Evolutionary conservation across 2,888 invertebrate species (phyloP).

Genomic region (Mythimna lalbum): DNA sequence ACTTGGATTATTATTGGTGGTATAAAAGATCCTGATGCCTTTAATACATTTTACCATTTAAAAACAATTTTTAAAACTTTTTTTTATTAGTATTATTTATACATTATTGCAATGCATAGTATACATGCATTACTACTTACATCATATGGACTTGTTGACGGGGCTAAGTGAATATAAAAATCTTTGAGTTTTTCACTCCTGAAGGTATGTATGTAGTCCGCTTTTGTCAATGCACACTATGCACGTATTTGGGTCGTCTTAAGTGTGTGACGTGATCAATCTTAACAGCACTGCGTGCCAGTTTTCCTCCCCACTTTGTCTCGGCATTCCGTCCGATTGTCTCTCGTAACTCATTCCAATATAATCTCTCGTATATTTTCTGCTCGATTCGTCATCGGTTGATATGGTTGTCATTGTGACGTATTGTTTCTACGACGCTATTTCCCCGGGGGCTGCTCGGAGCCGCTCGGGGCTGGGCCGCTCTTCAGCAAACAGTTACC

Average conservation of each 20-base stretch:
- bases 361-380: slow-evolving; percentile 21
- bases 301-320: not conserved
- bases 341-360: slow-evolving; percentile 35
- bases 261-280: slow-evolving; percentile 11
- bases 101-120: too few relatives aligned
- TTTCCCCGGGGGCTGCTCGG: slow-evolving; percentile 19
- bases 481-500: slow-evolving; percentile 6
- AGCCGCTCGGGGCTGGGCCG: not conserved
- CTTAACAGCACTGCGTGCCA: not conserved
- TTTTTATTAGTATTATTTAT: not conserved
- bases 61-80: too few relatives aligned
- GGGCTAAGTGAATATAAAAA: too few relatives aligned
- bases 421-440: slow-evolving; percentile 30
- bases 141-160: too few relatives aligned
- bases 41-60: not conserved
- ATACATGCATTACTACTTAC: too few relatives aligned
- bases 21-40: not conserved
- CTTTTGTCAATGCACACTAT: not conserved
- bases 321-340: not conserved
- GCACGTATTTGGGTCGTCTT: not conserved
- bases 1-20: too few relatives aligned
- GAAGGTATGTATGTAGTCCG: not conserved
- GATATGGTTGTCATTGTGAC: slow-evolving; percentile 48
- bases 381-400: slow-evolving; percentile 42
- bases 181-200: not conserved